Base-by-base conservation (phyloP, 1,140 invertebrate genomes). In the Macrobrachium nipponense region DNA sequence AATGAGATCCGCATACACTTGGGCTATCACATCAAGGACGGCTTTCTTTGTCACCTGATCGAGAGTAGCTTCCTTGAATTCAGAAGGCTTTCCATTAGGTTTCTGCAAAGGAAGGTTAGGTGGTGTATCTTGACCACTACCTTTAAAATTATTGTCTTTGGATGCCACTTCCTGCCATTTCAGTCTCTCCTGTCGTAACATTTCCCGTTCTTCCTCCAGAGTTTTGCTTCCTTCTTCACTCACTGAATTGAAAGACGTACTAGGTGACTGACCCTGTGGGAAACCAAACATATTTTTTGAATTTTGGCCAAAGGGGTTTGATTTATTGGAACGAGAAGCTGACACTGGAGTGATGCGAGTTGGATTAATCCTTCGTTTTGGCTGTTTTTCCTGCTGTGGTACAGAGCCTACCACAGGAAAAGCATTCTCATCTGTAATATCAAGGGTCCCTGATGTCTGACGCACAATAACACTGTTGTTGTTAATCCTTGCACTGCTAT, bases 1-100 rank as follows among this genome's bases (percentile, higher is more conserved):
- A 58, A 89, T 77, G 11, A 89, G 84, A 75, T 91, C 90, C 86
- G 89, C 90, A 88, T 94, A 94, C 59, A 93, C 80, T 62, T 90
- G 60, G 23, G 91, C 90, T 15, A 93, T 88, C 44, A 91, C 90
- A 89, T 93, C 90, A 64, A 86, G 66, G 23, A 36, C 59, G 58
- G 18, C 20, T 20, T 20, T 79, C 7, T 86, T 80, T 23, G 58
- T 80, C 44, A 86, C 84, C 61, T 73, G 84, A 51, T 80, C 66
- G 27, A 76, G 84, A 51, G 64, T 72, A 15, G 77, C 84, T 62
- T 80, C 51, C 5, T 75, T 20, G 20, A 51, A 72, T 51, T 80
- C 75, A 8, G 0, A 44, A 10, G 61, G 12, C 66, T 60, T 86
- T 23, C 72, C 77, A 44, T 36, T 18, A 20, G 20, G 60, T 58